These are phyloP conservation scores for Kuschelorhynchus macadamiae DNA, from an alignment of 2,888 invertebrate species.

Conservation along the genomic window DNA sequence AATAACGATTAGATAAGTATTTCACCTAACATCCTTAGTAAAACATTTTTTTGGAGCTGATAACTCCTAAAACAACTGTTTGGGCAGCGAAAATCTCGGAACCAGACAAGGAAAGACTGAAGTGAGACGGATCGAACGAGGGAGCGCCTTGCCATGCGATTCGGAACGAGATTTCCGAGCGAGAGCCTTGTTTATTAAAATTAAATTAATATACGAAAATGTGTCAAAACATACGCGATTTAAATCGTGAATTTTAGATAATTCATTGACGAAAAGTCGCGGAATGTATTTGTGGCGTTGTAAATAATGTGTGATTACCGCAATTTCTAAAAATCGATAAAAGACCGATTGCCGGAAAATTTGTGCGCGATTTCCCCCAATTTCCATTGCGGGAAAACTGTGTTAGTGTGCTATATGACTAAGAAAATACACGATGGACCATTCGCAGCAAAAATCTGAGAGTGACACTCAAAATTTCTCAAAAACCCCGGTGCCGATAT, in stretches of 20 bases:
- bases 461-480: conserved; percentile 62
- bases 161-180: conserved; percentile 12
- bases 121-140: conserved; percentile 27
- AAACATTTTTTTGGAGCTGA: conserved; percentile 5
- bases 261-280: conserved; percentile 13
- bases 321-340: conserved; percentile 32
- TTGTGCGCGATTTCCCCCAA: conserved; percentile 28
- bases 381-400: not conserved
- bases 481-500: conserved; percentile 67
- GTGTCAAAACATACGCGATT: conserved; percentile 27
- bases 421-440: conserved; percentile 53
- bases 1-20: conserved; percentile 31
- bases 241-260: conserved; percentile 28
- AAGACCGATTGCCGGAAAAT: conserved; percentile 8
- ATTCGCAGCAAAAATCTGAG: conserved; percentile 44
- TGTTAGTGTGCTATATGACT: not conserved
- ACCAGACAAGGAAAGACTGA: conserved; percentile 18
- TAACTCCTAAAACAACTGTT: not conserved
- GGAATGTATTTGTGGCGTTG: conserved; percentile 12
- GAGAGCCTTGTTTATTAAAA: conserved; percentile 22
- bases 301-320: conserved; percentile 10
- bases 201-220: conserved; percentile 34
- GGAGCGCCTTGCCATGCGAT: conserved; percentile 25
- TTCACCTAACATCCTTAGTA: not conserved
- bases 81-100: conserved; percentile 7